Evolutionary conservation across 2,888 invertebrate genomes (phyloP).

Genomic region (Hyalella azteca): DNA sequence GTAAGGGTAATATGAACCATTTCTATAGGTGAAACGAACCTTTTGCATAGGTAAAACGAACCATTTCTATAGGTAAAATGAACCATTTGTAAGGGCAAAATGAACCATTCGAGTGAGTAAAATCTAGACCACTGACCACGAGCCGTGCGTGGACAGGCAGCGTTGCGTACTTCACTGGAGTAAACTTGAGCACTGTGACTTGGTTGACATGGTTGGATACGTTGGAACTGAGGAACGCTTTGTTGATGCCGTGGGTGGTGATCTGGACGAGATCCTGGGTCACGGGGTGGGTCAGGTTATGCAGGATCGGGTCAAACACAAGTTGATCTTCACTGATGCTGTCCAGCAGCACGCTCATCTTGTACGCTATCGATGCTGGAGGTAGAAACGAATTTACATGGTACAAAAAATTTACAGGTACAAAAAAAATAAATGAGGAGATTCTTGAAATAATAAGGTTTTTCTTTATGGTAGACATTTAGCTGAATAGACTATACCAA

Average conservation of each 20-base stretch:
- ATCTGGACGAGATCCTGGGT: slow-evolving; percentile 49
- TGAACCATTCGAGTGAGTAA: no score
- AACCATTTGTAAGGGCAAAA: no score
- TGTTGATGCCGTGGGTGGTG: slow-evolving; percentile 46
- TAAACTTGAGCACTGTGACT: slow-evolving; percentile 49
- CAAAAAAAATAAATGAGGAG: no score
- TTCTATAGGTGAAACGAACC: no score
- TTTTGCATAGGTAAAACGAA: no score
- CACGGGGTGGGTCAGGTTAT: slow-evolving; percentile 51
- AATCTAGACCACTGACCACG: slow-evolving; percentile 18
- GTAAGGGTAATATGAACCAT: no score
- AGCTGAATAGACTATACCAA: no score
- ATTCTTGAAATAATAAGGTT: no score
- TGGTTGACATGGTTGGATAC: slow-evolving; percentile 45
- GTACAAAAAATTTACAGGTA: no score
- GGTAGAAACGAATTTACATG: no score
- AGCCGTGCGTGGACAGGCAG: neutral
- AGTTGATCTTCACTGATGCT: slow-evolving; percentile 49
- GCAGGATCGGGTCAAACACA: slow-evolving; percentile 45
- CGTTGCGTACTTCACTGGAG: neutral
- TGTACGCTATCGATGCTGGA: slow-evolving; percentile 53
- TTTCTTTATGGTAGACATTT: no score
- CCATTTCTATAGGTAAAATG: no score
- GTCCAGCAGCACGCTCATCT: slow-evolving; percentile 52
- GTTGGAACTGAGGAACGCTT: slow-evolving; percentile 45